These are phyloP conservation scores for Eptesicus fuscus DNA, from an alignment of 2,113 vertebrate species.

Conservation along the genomic window DNA sequence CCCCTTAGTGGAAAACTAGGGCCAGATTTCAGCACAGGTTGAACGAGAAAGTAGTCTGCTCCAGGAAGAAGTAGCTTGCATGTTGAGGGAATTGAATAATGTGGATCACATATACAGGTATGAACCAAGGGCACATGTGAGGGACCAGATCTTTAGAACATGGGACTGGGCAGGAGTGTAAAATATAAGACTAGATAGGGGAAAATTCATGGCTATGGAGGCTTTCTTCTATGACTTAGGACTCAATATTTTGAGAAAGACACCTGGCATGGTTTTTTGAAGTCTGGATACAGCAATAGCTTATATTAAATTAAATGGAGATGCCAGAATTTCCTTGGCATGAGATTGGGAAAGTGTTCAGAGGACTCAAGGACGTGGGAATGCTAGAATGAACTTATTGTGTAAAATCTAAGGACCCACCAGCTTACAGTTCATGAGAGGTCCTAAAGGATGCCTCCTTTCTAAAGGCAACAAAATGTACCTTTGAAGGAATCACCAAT, in stretches of 20 bases:
- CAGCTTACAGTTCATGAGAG: background rate
- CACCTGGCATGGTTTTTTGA: background rate
- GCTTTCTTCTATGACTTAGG: background rate
- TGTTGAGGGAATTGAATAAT: background rate
- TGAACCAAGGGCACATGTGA: background rate
- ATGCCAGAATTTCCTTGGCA: conserved; percentile 11
- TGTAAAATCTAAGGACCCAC: background rate
- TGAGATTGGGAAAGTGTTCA: background rate
- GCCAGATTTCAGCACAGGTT: background rate
- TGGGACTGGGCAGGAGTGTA: background rate
- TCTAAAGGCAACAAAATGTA: background rate
- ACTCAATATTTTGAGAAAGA: background rate
- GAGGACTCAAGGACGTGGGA: background rate
- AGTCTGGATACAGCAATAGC: background rate
- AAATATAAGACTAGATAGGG: background rate
- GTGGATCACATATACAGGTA: background rate
- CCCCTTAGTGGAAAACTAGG: background rate
- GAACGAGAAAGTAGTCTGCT: background rate
- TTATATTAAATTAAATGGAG: background rate
- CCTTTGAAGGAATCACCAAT: background rate
- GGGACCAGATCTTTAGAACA: background rate
- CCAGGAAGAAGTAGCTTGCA: background rate
- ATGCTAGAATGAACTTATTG: background rate
- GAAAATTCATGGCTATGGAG: background rate
- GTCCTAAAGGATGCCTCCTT: background rate